Conservation (phyloP, 64 coral and sea anemone species). For the Orbicella faveolata region DNA sequence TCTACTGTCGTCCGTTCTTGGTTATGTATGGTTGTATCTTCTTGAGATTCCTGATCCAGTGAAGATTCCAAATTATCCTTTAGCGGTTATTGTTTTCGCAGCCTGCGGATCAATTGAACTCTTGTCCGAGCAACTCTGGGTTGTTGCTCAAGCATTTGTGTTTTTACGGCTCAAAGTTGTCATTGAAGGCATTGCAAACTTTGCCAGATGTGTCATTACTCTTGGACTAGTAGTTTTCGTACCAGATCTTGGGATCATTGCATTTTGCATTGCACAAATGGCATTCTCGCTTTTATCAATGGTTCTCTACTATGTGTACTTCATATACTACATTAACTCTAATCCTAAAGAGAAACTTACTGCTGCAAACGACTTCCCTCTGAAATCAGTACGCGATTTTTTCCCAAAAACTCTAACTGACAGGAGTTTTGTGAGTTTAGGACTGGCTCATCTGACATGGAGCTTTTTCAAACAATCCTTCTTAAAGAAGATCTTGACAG, state of each 20-base stretch:
- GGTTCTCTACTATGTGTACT: slow-evolving; percentile 83
- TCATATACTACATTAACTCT: slow-evolving; percentile 55
- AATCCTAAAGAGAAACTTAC: background rate
- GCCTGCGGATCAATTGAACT: slow-evolving; percentile 72
- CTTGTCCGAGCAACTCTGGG: slow-evolving; percentile 93
- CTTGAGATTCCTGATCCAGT: slow-evolving; percentile 69
- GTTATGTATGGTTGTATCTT: slow-evolving; percentile 80
- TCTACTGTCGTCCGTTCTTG: slow-evolving; percentile 52
- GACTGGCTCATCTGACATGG: slow-evolving; percentile 79
- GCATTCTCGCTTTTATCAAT: slow-evolving; percentile 77
- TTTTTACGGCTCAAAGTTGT: slow-evolving; percentile 96
- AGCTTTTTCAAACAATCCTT: slow-evolving; percentile 96
- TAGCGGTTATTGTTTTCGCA: slow-evolving; percentile 76
- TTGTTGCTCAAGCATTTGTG: slow-evolving; percentile 83
- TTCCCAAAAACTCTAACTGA: slow-evolving; percentile 53
- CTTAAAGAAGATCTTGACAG: slow-evolving; percentile 92
- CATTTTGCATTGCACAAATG: slow-evolving; percentile 91
- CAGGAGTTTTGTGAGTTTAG: slow-evolving; percentile 69
- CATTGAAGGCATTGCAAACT: slow-evolving; percentile 95
- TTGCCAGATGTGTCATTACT: slow-evolving; percentile 83
- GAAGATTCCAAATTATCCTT: slow-evolving; percentile 72
- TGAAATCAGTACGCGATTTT: slow-evolving; percentile 70
- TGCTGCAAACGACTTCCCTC: slow-evolving; percentile 63
- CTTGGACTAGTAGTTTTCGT: slow-evolving; percentile 66
- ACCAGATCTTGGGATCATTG: slow-evolving; percentile 79